These are phyloP conservation scores for Lamprologus sp. DNA, from an alignment of 2,113 vertebrate species.

Conservation along the genomic window DNA sequence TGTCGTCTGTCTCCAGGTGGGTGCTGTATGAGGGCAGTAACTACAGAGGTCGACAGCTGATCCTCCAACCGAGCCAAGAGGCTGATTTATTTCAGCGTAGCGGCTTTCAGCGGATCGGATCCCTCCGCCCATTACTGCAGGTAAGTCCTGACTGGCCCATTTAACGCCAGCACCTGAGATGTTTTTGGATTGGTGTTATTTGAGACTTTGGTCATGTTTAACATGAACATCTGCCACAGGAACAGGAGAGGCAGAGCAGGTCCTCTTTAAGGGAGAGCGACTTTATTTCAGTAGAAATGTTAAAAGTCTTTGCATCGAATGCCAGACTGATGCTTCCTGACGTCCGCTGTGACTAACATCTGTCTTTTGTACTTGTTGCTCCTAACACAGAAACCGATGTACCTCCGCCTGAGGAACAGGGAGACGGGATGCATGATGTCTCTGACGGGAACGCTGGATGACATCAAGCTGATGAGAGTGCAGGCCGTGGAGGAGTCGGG, in stretches of 20 bases:
- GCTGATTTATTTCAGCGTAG: conserved; percentile 73
- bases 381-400: conserved; percentile 75
- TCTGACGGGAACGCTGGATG: conserved; percentile 82
- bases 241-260: not conserved
- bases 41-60: conserved; percentile 84
- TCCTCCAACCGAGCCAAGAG: conserved; percentile 77
- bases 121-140: conserved; percentile 86
- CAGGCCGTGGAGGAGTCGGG: conserved; percentile 80
- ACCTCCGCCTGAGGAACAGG: conserved; percentile 83
- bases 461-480: conserved; percentile 86
- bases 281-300: not conserved
- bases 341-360: not conserved
- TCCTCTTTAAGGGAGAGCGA: not conserved
- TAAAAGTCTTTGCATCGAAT: not conserved
- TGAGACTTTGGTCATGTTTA: not conserved
- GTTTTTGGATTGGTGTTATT: not conserved
- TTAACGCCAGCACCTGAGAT: not conserved
- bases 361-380: not conserved
- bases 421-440: conserved; percentile 80
- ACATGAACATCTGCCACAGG: not conserved
- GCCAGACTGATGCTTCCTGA: not conserved
- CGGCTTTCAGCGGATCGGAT: conserved; percentile 80
- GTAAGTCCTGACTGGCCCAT: conserved; percentile 41
- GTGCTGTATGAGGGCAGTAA: conserved; percentile 82
- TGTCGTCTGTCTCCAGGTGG: conserved; percentile 72